These are phyloP conservation scores for Oreochromis spilurus DNA, from an alignment of 2,113 vertebrate genomes.

Conservation along the genomic window DNA sequence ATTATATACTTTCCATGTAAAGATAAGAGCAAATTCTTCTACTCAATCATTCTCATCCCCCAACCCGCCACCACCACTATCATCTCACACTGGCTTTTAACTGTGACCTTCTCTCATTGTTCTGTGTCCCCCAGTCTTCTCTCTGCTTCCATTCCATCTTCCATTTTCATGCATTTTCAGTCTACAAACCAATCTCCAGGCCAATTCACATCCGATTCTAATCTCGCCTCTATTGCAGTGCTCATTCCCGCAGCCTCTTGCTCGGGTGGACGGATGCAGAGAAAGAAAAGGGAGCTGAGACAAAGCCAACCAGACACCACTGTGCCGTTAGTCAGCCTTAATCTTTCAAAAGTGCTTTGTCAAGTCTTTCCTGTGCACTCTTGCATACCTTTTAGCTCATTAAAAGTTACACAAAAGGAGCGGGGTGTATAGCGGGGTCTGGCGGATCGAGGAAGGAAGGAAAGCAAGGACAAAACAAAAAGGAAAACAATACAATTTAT, in stretches of 20 bases:
- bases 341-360: constrained; percentile 65
- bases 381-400: constrained; percentile 58
- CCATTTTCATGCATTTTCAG: constrained; percentile 55
- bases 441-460: not conserved
- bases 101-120: constrained; percentile 60
- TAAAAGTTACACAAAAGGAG: constrained; percentile 53
- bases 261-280: constrained; percentile 21
- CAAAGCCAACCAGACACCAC: constrained; percentile 31
- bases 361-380: constrained; percentile 50
- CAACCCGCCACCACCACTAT: not conserved
- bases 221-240: constrained; percentile 57
- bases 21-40: constrained; percentile 3
- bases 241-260: constrained; percentile 43
- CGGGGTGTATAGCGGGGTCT: not conserved
- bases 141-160: constrained; percentile 36
- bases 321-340: constrained; percentile 46
- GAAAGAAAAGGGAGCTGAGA: constrained; percentile 22
- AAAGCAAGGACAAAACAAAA: constrained; percentile 11
- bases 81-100: constrained; percentile 18
- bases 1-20: constrained; percentile 23
- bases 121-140: constrained; percentile 36
- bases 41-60: constrained; percentile 7
- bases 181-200: constrained; percentile 63
- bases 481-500: constrained; percentile 50
- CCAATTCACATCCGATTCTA: constrained; percentile 68